Conservation (phyloP, 1,140 invertebrate species). For the Antheraea pernyi region DNA sequence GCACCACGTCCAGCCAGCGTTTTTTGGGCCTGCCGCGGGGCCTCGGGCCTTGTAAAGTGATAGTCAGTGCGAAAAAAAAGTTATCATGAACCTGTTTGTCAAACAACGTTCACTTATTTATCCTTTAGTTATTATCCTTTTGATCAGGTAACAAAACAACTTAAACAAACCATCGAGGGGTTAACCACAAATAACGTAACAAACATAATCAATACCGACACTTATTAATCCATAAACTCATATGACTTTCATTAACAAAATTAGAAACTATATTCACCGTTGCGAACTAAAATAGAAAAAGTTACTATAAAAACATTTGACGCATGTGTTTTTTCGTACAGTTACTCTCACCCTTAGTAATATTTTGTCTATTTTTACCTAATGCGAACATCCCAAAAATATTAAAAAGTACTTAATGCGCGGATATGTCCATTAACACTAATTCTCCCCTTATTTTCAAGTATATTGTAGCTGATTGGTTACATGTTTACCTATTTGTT, state of each 20-base stretch:
- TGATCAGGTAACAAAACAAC: too few relatives aligned
- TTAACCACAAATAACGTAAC: too few relatives aligned
- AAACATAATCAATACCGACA: too few relatives aligned
- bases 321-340: constrained; percentile 22
- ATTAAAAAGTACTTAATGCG: constrained; percentile 69
- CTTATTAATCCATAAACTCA: not conserved
- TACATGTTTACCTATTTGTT: constrained; percentile 28
- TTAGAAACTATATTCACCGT: not conserved
- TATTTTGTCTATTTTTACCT: constrained; percentile 54
- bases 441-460: constrained; percentile 38
- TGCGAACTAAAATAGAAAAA: constrained; percentile 29
- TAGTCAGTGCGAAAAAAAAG: not conserved
- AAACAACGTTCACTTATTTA: too few relatives aligned
- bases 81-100: too few relatives aligned
- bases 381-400: constrained; percentile 53
- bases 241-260: not conserved
- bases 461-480: constrained; percentile 49
- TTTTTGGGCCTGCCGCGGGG: too few relatives aligned
- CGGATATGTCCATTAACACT: constrained; percentile 71
- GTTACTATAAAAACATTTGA: constrained; percentile 28
- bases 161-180: too few relatives aligned
- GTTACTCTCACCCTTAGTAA: constrained; percentile 48
- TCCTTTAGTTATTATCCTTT: too few relatives aligned
- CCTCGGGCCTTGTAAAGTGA: too few relatives aligned
- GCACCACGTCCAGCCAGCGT: too few relatives aligned